Percentiles rank a stretch among this genome's conserved stretches.
phyloP scores from a whole-genome alignment of 2,113 vertebrate genomes.

The Albula glossodonta region DNA sequence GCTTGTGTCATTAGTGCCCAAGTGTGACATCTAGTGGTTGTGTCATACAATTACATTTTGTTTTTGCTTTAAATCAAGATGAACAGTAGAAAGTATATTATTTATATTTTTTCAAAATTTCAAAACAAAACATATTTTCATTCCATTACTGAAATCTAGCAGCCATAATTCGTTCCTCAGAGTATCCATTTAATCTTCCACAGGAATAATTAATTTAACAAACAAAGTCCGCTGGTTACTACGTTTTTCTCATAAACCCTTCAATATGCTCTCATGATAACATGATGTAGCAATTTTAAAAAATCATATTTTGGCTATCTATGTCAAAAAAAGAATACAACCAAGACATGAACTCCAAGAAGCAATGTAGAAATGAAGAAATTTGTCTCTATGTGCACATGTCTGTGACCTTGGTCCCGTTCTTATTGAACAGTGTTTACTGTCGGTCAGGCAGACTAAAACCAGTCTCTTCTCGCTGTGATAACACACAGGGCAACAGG shows the following conservation, averaged over 20 bases:
- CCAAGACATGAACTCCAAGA: too few relatives aligned
- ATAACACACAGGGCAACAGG: conserved; percentile 35
- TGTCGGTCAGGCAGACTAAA: conserved; percentile 31
- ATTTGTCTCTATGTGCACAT: not conserved
- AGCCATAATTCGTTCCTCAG: not conserved
- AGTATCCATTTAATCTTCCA: not conserved
- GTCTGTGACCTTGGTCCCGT: conserved; percentile 39
- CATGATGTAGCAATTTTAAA: too few relatives aligned
- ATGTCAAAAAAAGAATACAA: too few relatives aligned
- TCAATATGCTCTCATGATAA: too few relatives aligned
- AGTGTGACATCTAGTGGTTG: conserved; percentile 34
- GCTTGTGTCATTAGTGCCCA: too few relatives aligned
- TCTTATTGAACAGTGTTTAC: conserved; percentile 29
- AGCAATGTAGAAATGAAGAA: too few relatives aligned
- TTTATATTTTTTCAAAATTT: not conserved
- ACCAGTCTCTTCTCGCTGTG: conserved; percentile 29
- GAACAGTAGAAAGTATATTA: not conserved
- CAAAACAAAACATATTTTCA: not conserved
- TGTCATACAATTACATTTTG: conserved; percentile 5
- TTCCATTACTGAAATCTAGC: not conserved
- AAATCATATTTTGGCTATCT: too few relatives aligned
- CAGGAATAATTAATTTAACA: not conserved
- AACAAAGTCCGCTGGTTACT: not conserved
- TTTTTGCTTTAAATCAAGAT: not conserved
- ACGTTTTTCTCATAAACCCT: too few relatives aligned